These are phyloP conservation scores for Neotoma lepida DNA, from an alignment of 2,113 vertebrate species.

Conservation along the genomic window DNA sequence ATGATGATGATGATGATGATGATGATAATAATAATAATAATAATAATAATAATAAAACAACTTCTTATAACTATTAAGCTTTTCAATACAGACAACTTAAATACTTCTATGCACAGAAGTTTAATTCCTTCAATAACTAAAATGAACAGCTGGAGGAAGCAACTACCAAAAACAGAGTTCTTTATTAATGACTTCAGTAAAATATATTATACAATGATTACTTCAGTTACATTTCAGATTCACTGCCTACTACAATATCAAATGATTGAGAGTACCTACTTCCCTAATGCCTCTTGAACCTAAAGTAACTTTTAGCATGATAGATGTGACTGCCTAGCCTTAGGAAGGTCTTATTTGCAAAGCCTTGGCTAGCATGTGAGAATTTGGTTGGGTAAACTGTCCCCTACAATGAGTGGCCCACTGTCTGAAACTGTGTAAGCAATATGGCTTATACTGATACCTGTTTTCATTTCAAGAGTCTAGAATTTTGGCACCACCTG, in stretches of 20 bases:
- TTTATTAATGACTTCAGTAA: slow-evolving; percentile 25
- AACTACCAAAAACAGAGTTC: not conserved
- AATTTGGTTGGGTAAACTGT: not conserved
- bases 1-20: not conserved
- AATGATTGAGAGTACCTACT: not conserved
- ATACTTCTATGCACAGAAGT: not conserved
- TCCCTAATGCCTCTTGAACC: not conserved
- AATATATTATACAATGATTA: not conserved
- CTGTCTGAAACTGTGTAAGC: not conserved
- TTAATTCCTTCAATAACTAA: not conserved
- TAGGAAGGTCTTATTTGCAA: not conserved
- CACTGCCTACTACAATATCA: not conserved
- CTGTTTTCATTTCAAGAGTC: slow-evolving; percentile 1
- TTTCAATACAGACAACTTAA: not conserved
- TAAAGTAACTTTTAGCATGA: not conserved
- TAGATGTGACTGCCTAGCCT: not conserved
- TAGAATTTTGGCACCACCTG: not conserved
- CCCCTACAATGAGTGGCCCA: not conserved
- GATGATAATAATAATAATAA: not conserved
- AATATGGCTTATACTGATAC: not conserved
- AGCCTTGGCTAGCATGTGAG: not conserved
- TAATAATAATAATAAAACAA: not conserved
- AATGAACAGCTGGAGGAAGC: not conserved
- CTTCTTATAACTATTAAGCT: not conserved
- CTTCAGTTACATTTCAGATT: not conserved